phyloP scores from a whole-genome alignment of 2,113 vertebrate genomes.

The Menidia beryllina region DNA sequence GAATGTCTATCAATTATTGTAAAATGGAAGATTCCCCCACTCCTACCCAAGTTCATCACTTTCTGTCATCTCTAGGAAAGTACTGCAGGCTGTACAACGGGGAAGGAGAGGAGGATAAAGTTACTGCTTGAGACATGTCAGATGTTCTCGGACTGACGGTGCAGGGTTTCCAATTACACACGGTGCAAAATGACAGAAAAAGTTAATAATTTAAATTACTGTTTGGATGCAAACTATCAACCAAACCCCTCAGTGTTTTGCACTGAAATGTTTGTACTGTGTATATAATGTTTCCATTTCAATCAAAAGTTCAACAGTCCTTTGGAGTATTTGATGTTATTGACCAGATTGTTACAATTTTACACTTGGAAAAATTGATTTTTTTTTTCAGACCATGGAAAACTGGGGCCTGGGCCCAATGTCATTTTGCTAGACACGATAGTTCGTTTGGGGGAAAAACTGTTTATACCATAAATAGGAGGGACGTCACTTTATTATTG shows the following conservation, averaged over 20 bases:
- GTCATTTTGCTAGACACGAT: conserved; percentile 39
- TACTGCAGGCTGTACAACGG: neutral
- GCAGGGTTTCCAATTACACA: neutral
- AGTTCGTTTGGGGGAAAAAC: conserved; percentile 28
- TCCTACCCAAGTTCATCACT: no score
- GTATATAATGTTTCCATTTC: neutral
- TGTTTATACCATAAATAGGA: neutral
- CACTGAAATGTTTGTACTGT: neutral
- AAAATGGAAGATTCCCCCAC: no score
- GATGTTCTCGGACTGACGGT: conserved; percentile 2
- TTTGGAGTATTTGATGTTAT: neutral
- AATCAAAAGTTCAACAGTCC: neutral
- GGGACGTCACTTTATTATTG: neutral
- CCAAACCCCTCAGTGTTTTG: neutral
- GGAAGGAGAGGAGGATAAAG: neutral
- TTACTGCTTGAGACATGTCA: conserved; percentile 4
- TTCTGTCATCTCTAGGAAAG: neutral
- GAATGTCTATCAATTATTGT: no score
- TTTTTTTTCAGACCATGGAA: conserved; percentile 8
- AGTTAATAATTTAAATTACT: neutral
- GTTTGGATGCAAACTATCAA: neutral
- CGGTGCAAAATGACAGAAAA: neutral
- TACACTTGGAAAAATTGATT: neutral
- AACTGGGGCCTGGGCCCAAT: no score
- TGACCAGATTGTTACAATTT: no score